Evolutionary conservation across 2,888 invertebrate genomes (phyloP).

Genomic region (Heliconius aoede): DNA sequence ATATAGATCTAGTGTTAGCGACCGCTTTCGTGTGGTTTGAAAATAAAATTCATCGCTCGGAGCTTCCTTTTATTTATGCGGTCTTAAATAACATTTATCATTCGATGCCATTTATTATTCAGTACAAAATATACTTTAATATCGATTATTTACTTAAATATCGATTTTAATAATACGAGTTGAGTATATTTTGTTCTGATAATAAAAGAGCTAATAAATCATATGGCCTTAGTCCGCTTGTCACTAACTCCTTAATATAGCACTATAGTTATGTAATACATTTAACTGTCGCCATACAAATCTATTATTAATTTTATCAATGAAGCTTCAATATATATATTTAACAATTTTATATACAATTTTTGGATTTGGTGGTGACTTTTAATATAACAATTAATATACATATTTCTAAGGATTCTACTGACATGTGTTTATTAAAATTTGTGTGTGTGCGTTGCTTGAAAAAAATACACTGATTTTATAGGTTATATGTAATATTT

Average conservation of each 20-base stretch:
- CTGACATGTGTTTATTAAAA: constrained; percentile 30
- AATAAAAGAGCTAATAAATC: constrained; percentile 62
- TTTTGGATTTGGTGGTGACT: constrained; percentile 42
- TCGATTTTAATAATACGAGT: background rate
- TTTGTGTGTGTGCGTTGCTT: background rate
- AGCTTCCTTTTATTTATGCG: constrained; percentile 64
- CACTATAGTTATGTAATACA: constrained; percentile 41
- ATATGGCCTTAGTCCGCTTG: constrained; percentile 64
- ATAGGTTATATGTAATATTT: background rate
- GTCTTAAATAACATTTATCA: constrained; percentile 52
- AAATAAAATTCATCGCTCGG: constrained; percentile 51
- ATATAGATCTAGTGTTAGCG: constrained; percentile 52
- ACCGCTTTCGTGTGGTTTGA: constrained; percentile 53
- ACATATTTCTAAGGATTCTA: constrained; percentile 40
- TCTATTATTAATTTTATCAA: background rate
- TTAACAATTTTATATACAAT: background rate
- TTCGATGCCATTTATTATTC: constrained; percentile 46
- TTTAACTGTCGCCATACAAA: constrained; percentile 42
- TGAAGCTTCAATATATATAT: background rate
- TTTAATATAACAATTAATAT: constrained; percentile 39
- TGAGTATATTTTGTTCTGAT: constrained; percentile 40
- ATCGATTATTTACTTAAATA: background rate
- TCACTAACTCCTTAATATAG: constrained; percentile 59
- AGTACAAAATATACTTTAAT: constrained; percentile 31
- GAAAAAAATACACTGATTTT: background rate